phyloP scores from a whole-genome alignment of 2,113 vertebrate genomes.

The Cyphotilapia sp. region DNA sequence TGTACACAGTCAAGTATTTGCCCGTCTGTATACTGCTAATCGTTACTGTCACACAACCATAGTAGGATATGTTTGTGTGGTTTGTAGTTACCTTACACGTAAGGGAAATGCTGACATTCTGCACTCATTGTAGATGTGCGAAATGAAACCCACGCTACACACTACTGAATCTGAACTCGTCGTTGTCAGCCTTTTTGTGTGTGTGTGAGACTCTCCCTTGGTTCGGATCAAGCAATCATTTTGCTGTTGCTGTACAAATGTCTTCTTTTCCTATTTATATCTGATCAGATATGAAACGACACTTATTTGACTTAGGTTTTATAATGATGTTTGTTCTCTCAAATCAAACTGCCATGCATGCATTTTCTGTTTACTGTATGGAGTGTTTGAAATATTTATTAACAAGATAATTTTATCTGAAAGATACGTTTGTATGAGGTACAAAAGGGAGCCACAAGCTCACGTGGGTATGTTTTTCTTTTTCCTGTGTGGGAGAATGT shows the following conservation, averaged over 20 bases:
- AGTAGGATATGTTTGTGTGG: slow-evolving; percentile 64
- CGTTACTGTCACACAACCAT: slow-evolving; percentile 46
- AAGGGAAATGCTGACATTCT: slow-evolving; percentile 78
- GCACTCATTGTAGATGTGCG: slow-evolving; percentile 47
- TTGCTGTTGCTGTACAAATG: slow-evolving; percentile 52
- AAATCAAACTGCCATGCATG: slow-evolving; percentile 84
- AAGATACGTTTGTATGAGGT: slow-evolving; percentile 70
- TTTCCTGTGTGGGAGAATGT: slow-evolving; percentile 65
- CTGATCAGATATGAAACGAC: slow-evolving; percentile 43
- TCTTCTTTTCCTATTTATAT: slow-evolving; percentile 48
- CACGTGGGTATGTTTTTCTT: slow-evolving; percentile 36
- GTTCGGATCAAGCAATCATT: background rate
- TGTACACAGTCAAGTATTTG: slow-evolving; percentile 21
- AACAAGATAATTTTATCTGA: slow-evolving; percentile 64
- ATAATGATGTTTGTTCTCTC: slow-evolving; percentile 72
- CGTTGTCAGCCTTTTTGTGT: slow-evolving; percentile 28
- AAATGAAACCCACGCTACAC: slow-evolving; percentile 64
- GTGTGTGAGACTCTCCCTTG: background rate
- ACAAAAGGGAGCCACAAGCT: slow-evolving; percentile 61
- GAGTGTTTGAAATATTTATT: slow-evolving; percentile 76
- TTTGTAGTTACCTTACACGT: slow-evolving; percentile 47
- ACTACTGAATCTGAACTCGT: slow-evolving; percentile 72
- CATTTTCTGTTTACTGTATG: slow-evolving; percentile 77
- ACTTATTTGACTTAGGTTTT: slow-evolving; percentile 75
- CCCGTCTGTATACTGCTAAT: slow-evolving; percentile 18